Conservation (phyloP, 2,797 vertebrate species). For the Gorsachius magnificus region DNA sequence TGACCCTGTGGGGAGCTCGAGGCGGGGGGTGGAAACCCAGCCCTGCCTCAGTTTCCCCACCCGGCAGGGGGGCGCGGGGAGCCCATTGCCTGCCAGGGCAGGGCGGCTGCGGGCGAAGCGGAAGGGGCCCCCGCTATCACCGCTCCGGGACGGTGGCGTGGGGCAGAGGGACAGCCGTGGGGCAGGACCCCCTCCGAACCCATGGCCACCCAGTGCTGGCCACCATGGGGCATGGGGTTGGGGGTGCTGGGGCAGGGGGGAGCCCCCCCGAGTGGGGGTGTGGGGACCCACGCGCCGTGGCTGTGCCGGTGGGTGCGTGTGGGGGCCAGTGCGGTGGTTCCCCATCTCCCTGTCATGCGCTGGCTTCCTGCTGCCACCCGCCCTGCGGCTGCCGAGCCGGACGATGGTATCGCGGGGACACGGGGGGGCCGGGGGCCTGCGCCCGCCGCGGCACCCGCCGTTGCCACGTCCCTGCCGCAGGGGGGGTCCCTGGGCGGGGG, state of each 20-base stretch:
- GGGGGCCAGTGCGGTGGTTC: accelerated
- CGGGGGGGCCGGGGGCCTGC: not conserved
- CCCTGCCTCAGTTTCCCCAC: not conserved
- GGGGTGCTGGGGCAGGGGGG: not conserved
- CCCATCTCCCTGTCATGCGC: accelerated
- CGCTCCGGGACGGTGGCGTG: not conserved
- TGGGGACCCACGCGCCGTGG: not conserved
- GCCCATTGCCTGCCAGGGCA: too few species aligned
- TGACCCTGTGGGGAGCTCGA: too few species aligned
- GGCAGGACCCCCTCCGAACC: too few species aligned
- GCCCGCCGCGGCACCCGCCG: too few species aligned
- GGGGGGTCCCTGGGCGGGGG: too few species aligned
- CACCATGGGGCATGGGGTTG: too few species aligned
- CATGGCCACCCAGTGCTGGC: too few species aligned
- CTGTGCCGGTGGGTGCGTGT: accelerated
- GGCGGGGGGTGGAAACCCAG: too few species aligned
- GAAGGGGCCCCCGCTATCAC: not conserved
- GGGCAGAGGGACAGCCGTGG: not conserved
- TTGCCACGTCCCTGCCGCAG: not conserved
- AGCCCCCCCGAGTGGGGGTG: not conserved
- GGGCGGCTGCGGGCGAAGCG: not conserved
- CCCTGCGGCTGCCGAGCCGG: not conserved
- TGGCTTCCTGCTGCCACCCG: not conserved
- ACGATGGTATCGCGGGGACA: not conserved
- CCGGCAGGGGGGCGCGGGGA: accelerated